Evolutionary conservation across 2,797 vertebrate genomes (phyloP).

Genomic region (Galago senegalensis): DNA sequence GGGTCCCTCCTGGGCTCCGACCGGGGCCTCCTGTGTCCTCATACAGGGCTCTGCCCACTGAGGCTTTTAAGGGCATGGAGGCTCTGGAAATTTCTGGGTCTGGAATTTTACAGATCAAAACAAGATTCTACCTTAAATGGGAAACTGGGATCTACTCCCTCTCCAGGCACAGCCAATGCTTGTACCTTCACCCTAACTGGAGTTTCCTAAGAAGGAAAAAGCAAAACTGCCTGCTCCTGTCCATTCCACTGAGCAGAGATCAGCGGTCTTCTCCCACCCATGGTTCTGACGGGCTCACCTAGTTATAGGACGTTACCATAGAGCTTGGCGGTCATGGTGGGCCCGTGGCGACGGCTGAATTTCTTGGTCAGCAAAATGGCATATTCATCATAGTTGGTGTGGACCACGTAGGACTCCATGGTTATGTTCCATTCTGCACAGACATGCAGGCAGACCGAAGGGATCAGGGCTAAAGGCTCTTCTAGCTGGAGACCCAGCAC

Average conservation of each 20-base stretch:
- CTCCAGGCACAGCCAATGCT: neutral
- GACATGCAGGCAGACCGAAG: neutral
- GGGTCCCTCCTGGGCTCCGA: neutral
- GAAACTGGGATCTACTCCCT: neutral
- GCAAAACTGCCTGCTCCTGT: neutral
- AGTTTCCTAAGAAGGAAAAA: neutral
- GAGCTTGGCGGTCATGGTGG: constrained; percentile 90
- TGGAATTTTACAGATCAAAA: neutral
- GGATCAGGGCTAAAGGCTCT: neutral
- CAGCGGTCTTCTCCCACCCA: neutral
- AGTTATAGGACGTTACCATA: constrained; percentile 90
- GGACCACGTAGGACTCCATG: constrained; percentile 92
- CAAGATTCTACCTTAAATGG: neutral
- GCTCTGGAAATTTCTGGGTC: neutral
- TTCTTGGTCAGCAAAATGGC: constrained; percentile 93
- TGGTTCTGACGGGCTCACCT: neutral
- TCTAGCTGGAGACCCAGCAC: neutral
- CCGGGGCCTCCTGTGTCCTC: neutral
- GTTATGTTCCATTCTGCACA: constrained; percentile 90
- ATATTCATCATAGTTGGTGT: constrained; percentile 95
- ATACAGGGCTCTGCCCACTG: neutral
- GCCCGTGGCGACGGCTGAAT: constrained; percentile 84
- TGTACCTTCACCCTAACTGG: neutral
- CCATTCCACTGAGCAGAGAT: neutral
- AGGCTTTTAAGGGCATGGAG: accelerated